A percentile compares a stretch with the other conserved stretches of the same genome.
Conservation (phyloP, 1,140 invertebrate genomes). For the Steinernema khuongi region DNA sequence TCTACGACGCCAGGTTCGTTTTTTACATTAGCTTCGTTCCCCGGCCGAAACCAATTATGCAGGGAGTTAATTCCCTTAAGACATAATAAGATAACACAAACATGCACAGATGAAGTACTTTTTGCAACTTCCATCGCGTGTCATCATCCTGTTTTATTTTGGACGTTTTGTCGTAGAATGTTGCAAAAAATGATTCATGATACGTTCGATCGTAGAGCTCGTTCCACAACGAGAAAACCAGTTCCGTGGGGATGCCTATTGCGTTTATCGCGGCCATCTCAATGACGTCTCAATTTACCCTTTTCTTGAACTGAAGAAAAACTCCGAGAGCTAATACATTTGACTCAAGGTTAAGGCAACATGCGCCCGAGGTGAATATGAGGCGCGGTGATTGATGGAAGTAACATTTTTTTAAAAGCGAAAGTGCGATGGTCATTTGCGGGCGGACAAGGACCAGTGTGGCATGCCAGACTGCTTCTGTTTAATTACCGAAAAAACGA, state of each 20-base stretch:
- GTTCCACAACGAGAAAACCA: neutral
- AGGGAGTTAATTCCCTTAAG: neutral
- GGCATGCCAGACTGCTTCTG: neutral
- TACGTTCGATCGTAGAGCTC: neutral
- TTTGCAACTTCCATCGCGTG: neutral
- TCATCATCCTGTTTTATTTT: neutral
- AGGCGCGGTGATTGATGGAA: no score
- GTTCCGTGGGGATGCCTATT: no score
- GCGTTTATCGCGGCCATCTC: no score
- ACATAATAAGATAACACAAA: no score
- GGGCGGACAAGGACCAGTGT: neutral
- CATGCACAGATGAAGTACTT: no score
- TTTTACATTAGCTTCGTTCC: neutral
- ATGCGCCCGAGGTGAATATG: no score
- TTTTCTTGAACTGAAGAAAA: no score
- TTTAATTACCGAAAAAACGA: slow-evolving; percentile 13
- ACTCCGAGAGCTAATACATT: no score
- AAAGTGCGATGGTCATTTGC: neutral
- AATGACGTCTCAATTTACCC: no score
- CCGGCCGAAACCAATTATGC: no score
- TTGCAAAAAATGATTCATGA: neutral
- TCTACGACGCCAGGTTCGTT: slow-evolving; percentile 4
- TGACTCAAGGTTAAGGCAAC: no score
- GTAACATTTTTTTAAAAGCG: neutral
- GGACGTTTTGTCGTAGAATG: neutral